phyloP scores from a whole-genome alignment of 2,888 invertebrate genomes.

The Trichacis sp. region DNA sequence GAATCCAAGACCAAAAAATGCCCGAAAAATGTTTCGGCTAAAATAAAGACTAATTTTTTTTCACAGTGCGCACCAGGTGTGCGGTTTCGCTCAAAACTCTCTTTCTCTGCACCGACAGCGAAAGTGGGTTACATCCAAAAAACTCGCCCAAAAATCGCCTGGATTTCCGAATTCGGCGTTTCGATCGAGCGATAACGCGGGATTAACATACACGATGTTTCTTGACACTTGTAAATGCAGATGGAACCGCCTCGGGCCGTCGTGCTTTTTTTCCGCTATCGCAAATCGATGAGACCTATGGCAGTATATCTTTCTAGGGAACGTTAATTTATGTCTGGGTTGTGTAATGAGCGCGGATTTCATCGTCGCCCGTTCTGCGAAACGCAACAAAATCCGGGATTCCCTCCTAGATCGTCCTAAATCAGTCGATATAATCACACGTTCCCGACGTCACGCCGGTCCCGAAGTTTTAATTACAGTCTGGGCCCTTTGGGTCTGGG shows the following conservation, averaged over 20 bases:
- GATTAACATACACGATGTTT: background rate
- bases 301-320: no score
- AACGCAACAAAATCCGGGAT: background rate
- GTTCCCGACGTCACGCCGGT: conserved; percentile 24
- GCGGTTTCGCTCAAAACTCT: conserved; percentile 30
- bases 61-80: conserved; percentile 37
- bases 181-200: background rate
- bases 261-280: no score
- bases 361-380: background rate
- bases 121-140: conserved; percentile 32
- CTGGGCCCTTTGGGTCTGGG: no score
- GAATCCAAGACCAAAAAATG: no score
- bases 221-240: conserved; percentile 2
- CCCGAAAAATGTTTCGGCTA: no score
- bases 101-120: conserved; percentile 29
- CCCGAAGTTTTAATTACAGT: conserved; percentile 9
- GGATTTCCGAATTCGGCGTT: background rate
- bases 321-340: no score
- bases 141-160: background rate
- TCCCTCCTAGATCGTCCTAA: conserved; percentile 16
- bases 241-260: no score
- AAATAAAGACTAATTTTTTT: no score
- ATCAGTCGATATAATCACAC: conserved; percentile 32
- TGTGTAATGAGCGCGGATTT: no score
- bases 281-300: no score